A percentile compares a stretch with the other conserved stretches of the same genome.
Conservation (phyloP, 2,113 vertebrate genomes). For the Brachypodius melanocephalos region DNA sequence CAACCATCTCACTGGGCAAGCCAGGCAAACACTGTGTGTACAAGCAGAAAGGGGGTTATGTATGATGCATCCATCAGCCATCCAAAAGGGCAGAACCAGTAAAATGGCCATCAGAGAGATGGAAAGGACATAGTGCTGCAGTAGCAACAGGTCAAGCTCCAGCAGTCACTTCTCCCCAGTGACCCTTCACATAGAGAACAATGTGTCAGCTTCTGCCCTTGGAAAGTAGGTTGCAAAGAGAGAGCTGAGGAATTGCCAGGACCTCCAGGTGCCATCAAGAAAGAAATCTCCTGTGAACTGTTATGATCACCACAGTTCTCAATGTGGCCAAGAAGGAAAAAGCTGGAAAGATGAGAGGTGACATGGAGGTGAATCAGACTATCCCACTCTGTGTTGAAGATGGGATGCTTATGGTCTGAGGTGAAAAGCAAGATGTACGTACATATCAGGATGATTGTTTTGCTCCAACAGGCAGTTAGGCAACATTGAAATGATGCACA, state of each 20-base stretch:
- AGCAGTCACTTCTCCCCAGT: background rate
- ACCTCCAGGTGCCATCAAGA: background rate
- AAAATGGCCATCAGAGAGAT: background rate
- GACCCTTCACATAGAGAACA: background rate
- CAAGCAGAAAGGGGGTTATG: rapidly evolving
- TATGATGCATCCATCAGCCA: background rate
- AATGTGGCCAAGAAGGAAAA: background rate
- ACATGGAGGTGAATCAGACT: background rate
- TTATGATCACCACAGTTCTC: background rate
- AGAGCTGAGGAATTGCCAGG: background rate
- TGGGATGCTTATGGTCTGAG: background rate
- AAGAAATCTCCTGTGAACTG: background rate
- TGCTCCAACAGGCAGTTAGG: background rate
- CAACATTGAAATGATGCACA: background rate
- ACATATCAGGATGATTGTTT: background rate
- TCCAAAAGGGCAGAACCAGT: background rate
- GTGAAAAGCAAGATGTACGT: background rate
- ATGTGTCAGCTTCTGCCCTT: background rate
- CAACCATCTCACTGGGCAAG: background rate
- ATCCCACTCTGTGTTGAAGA: background rate
- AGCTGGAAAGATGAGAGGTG: background rate
- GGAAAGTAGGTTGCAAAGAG: background rate
- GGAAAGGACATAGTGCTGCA: background rate
- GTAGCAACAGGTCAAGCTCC: background rate
- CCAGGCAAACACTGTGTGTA: background rate